phyloP scores from a whole-genome alignment of 2,888 invertebrate species.

The Metacarcinus magister region DNA sequence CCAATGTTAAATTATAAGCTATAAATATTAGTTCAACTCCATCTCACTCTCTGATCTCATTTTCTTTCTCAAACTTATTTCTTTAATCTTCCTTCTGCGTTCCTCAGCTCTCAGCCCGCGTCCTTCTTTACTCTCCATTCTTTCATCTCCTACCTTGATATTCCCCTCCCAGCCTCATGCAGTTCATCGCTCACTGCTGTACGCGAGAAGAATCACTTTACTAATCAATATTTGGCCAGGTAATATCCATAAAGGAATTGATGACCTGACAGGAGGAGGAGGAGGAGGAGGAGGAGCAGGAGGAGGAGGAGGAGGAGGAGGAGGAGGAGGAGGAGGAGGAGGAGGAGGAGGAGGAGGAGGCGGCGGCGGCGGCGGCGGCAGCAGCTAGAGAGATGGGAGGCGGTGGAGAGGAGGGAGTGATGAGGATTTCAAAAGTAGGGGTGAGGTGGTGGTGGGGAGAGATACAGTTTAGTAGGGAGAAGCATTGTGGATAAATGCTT shows the following conservation, averaged over 20 bases:
- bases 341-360: no score
- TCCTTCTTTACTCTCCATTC: conserved; percentile 9
- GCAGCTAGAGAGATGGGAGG: no score
- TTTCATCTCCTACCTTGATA: not conserved
- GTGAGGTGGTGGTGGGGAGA: no score
- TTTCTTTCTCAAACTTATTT: not conserved
- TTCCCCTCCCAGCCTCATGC: not conserved
- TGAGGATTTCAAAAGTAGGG: no score
- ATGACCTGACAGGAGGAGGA: not conserved
- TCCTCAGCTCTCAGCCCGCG: not conserved
- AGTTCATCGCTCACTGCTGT: not conserved
- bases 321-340: not conserved
- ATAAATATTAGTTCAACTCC: not conserved
- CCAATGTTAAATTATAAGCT: conserved; percentile 4
- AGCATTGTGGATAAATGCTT: not conserved
- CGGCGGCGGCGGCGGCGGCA: no score
- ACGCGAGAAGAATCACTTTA: conserved; percentile 9
- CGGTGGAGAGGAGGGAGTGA: no score
- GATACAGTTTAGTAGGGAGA: no score
- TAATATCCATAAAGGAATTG: not conserved
- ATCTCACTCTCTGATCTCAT: not conserved
- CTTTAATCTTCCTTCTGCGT: not conserved
- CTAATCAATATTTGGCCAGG: not conserved
- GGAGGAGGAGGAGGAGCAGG: not conserved
- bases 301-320: not conserved